Evolutionary conservation across 1,140 invertebrate genomes (phyloP).

Genomic region (Drosophila tropicalis): DNA sequence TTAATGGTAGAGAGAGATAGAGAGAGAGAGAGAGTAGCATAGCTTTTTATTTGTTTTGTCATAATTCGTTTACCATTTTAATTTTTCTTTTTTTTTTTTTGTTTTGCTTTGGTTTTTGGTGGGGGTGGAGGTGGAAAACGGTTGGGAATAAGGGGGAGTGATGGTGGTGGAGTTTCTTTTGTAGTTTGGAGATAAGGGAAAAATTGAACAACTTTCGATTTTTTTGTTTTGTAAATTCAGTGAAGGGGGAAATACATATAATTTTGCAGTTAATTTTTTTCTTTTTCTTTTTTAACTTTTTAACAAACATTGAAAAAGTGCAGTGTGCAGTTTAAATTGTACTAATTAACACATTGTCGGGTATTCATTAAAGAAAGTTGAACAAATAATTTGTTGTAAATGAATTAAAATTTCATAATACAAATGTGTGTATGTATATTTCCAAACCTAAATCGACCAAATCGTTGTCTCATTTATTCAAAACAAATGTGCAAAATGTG

Average conservation of each 20-base stretch:
- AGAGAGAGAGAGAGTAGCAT: constrained; percentile 56
- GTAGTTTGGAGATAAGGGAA: neutral
- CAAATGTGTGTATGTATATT: too few species aligned
- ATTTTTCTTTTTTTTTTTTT: constrained; percentile 1
- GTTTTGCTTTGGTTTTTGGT: too few species aligned
- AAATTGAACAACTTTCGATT: neutral
- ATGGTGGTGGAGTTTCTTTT: constrained; percentile 20
- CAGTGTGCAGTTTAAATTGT: constrained; percentile 81
- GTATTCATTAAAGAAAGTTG: constrained; percentile 32
- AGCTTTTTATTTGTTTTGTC: constrained; percentile 56
- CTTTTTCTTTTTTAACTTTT: constrained; percentile 58
- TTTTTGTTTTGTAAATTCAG: neutral
- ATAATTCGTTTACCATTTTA: constrained; percentile 82
- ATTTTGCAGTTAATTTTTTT: constrained; percentile 70
- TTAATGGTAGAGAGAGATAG: constrained; percentile 60
- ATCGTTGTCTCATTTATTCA: too few species aligned
- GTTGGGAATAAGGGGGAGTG: neutral
- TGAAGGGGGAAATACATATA: constrained; percentile 62
- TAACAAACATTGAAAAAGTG: constrained; percentile 81
- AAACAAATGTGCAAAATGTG: too few species aligned
- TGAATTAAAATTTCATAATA: too few species aligned
- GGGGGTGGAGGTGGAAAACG: too few species aligned
- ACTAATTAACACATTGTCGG: constrained; percentile 64
- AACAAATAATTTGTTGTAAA: too few species aligned
- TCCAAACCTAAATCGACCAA: too few species aligned